These are phyloP conservation scores for Peromyscus leucopus DNA, from an alignment of 2,113 vertebrate genomes.

Conservation along the genomic window DNA sequence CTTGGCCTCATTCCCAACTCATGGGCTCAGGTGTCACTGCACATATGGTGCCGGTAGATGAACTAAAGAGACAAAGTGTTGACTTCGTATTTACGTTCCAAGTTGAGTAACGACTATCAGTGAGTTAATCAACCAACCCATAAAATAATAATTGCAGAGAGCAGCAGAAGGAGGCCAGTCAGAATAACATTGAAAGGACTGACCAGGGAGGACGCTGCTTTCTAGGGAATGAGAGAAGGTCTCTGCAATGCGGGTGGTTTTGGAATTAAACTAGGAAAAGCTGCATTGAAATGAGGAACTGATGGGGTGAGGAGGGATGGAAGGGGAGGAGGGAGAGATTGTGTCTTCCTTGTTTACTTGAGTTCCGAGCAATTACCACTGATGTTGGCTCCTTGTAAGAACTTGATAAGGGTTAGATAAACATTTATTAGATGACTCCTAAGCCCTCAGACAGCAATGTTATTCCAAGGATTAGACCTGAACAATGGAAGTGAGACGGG, in stretches of 20 bases:
- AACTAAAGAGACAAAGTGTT: background rate
- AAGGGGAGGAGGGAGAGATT: background rate
- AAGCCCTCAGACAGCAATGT: background rate
- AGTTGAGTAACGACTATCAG: background rate
- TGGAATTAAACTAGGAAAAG: background rate
- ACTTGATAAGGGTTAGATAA: background rate
- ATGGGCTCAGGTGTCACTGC: background rate
- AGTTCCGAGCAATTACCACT: background rate
- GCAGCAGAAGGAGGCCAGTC: background rate
- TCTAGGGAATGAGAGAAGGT: background rate
- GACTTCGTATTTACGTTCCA: background rate
- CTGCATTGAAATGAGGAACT: background rate
- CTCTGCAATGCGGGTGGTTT: background rate
- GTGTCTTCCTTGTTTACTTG: background rate
- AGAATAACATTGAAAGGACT: background rate
- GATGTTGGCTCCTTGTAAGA: background rate
- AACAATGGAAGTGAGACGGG: background rate
- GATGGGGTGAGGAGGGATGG: background rate
- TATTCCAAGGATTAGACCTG: background rate
- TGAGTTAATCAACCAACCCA: background rate
- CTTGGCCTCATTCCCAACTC: background rate
- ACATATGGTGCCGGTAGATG: background rate
- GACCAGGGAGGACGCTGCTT: background rate
- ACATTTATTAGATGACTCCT: background rate
- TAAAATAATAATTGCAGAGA: background rate